Evolutionary conservation across 2,797 vertebrate genomes (phyloP).

Genomic region (Echeneis naucrates): DNA sequence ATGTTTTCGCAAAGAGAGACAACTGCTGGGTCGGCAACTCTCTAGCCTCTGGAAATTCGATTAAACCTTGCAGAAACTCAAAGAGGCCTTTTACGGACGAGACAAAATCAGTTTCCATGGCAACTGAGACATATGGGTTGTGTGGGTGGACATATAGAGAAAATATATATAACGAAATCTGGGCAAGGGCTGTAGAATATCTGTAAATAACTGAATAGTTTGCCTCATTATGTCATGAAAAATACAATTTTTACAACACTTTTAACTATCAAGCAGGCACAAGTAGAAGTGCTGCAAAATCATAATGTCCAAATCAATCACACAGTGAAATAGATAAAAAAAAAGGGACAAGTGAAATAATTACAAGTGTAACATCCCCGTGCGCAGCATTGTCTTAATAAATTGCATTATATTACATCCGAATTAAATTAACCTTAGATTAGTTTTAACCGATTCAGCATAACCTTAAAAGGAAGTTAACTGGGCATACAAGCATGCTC

Average conservation of each 20-base stretch:
- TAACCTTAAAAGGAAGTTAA: background rate
- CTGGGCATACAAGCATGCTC: background rate
- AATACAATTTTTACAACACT: background rate
- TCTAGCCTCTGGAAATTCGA: slow-evolving; percentile 68
- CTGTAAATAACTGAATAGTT: slow-evolving; percentile 2
- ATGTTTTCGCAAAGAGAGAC: slow-evolving; percentile 69
- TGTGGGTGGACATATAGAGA: slow-evolving; percentile 17
- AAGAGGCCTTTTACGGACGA: slow-evolving; percentile 34
- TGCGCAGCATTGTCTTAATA: background rate
- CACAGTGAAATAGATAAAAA: background rate
- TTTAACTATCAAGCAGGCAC: slow-evolving; percentile 12
- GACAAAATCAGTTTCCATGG: slow-evolving; percentile 70
- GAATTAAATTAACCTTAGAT: background rate
- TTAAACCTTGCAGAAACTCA: slow-evolving; percentile 61
- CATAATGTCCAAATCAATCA: background rate
- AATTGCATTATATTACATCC: background rate
- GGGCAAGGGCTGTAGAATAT: background rate
- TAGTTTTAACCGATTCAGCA: background rate
- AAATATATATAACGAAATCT: slow-evolving; percentile 34
- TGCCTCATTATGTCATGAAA: background rate
- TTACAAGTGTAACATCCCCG: background rate
- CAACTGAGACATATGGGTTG: slow-evolving; percentile 45
- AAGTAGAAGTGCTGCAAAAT: slow-evolving; percentile 12
- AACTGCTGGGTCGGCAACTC: slow-evolving; percentile 72
- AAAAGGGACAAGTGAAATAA: background rate